Percentiles rank a stretch among this genome's conserved stretches.
These are phyloP conservation scores for Dryobota labecula DNA, from an alignment of 2,888 invertebrate species.

Conservation along the genomic window DNA sequence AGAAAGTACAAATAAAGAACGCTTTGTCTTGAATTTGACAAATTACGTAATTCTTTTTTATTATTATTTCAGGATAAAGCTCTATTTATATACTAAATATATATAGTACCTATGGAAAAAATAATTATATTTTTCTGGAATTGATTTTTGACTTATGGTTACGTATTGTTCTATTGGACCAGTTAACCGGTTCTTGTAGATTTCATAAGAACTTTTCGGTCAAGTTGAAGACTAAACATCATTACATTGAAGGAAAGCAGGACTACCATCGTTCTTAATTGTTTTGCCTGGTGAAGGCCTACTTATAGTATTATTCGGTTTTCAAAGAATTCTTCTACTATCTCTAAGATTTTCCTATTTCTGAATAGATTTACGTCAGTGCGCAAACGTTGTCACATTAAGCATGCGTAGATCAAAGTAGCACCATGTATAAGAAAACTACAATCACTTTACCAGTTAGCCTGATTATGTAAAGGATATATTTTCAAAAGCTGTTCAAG, in stretches of 20 bases:
- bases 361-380: conserved; percentile 37
- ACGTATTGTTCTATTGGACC: conserved; percentile 26
- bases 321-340: not conserved
- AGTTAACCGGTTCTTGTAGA: not conserved
- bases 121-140: not conserved
- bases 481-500: not conserved
- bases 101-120: too few relatives aligned
- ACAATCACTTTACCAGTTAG: not conserved
- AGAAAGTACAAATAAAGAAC: too few relatives aligned
- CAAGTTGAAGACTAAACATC: not conserved
- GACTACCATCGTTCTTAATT: conserved; percentile 4
- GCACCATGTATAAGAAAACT: conserved; percentile 3
- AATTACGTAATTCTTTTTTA: conserved; percentile 2
- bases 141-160: conserved; percentile 6
- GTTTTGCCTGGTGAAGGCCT: not conserved
- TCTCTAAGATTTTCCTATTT: conserved; percentile 1
- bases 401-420: conserved; percentile 50
- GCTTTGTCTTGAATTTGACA: conserved; percentile 18
- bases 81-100: not conserved
- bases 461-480: conserved; percentile 38
- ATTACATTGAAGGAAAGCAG: conserved; percentile 2
- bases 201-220: not conserved
- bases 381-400: conserved; percentile 55
- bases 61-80: not conserved
- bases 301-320: not conserved